Base-by-base conservation (phyloP, 1,140 invertebrate genomes). In the Gonioctena quinquepunctata region DNA sequence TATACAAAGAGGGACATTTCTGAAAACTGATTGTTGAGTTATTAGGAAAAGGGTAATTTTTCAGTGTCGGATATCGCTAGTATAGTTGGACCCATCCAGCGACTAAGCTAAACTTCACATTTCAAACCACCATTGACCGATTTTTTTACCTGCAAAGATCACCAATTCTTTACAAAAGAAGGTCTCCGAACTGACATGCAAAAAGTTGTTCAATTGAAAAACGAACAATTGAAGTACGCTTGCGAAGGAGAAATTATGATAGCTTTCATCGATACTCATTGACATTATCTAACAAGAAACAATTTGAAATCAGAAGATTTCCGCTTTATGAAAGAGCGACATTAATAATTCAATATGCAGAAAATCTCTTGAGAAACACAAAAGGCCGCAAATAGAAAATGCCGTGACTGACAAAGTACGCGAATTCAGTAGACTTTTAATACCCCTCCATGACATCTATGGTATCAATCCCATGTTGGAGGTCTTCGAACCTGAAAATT, bases 171-270 rank as follows among this genome's bases (percentile, higher is more conserved):
- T 66, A 66, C 13, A 60, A 61, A 66, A n/a, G 21, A 57, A 52
- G 7, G 21, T 62, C 8, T 63, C 28, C 62, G 13, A 66, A 33
- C 8, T 11, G 64, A 23, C 65, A 62, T 59, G 52, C 33, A 11
- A 56, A 59, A 1, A 56, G 6, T 25, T 66, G 65, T 48, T 56
- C 22, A 56, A 23, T 21, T 11, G 8, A 25, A 69, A 19, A 21
- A 22, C 22, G n/a, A 62, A 62, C 18, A 64, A 42, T 19, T 59
- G 1, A 66, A 64, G 11, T 69, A 48, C 63, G 60, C 60, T 5
- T 66, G 67, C 21, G 67, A 69, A 69, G 67, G 67, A n/a, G 59
- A 69, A 52, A 69, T 27, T 22, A 49, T 69, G 33, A 16, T 64
- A 25, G 27, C 67, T 22, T 64, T 69, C 33, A 50, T 11, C 1